phyloP scores from a whole-genome alignment of 2,888 invertebrate genomes.

The Podotricha telesiphe region DNA sequence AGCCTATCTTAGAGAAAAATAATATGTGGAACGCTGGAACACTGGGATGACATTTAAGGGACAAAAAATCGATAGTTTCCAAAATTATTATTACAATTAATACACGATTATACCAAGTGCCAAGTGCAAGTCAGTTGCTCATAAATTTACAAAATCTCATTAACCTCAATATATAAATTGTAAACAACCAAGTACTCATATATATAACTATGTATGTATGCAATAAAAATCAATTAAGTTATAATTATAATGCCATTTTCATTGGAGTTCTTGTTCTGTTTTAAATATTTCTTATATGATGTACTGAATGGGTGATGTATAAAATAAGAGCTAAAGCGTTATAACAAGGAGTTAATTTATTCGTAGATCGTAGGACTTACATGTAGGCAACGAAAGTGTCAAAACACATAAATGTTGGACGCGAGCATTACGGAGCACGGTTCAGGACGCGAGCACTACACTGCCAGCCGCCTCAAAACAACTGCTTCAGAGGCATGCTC shows the following conservation, averaged over 20 bases:
- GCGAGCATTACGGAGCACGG: background rate
- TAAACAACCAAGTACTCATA: background rate
- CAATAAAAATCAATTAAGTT: background rate
- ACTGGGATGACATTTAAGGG: too few relatives aligned
- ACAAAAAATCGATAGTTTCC: too few relatives aligned
- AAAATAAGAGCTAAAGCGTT: background rate
- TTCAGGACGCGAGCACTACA: background rate
- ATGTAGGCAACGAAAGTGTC: conserved; percentile 37
- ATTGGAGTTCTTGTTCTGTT: background rate
- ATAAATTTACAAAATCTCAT: background rate
- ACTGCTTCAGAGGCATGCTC: conserved; percentile 32
- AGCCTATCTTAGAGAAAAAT: too few relatives aligned
- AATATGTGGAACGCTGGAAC: too few relatives aligned
- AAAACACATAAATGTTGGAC: conserved; percentile 34
- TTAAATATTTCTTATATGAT: background rate
- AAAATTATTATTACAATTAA: too few relatives aligned
- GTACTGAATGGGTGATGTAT: background rate
- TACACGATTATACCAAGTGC: too few relatives aligned
- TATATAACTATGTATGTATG: background rate
- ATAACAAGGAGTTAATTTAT: background rate
- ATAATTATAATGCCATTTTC: conserved; percentile 1
- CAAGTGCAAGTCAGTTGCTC: too few relatives aligned
- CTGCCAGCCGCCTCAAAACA: conserved; percentile 19
- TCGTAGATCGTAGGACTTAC: conserved; percentile 31
- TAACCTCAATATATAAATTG: background rate